Base-by-base conservation (phyloP, 2,113 vertebrate genomes). In the Speoplatyrhinus poulsoni region DNA sequence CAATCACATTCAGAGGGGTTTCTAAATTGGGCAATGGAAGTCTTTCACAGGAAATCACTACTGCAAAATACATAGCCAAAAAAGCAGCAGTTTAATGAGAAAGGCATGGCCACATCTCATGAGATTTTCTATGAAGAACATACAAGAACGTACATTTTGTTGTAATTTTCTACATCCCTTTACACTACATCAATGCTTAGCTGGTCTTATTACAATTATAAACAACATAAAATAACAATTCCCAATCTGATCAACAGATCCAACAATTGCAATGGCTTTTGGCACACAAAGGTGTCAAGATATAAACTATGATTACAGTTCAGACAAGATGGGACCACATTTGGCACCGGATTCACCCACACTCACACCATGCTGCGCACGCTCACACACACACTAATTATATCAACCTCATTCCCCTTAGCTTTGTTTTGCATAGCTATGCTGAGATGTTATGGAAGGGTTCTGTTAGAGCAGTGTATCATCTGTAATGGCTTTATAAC, bases 291-390 rank as follows among this genome's bases (percentile, higher is more conserved):
- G 63, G 50, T 46, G 33, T 65, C 49, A 49, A 33, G 32, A 41
- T 11, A 6, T 32, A 65, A 55, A 50, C 63, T 53, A 54, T 65
- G 19, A 65, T 53, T 65, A 60, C 58, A 60, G 19, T 32, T 13
- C 10, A 60, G 33, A 32, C 26, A 36, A 16, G 52, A 59, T 36
- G 15, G 26, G 26, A 33, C 58, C 12, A 60, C 32, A 60, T 36
- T 60, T 60, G 12, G 58, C 12, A 36, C 15, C 49, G 10, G 52
- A 54, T 54, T 54, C 13, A 54, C n/a, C 13, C 7, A 6, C 52
- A 54, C 52, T 54, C 52, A 16, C n/a, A 16, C 3, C n/a, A n/a
- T n/a, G 13, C 2, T n/a, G 6, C 2, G 26, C 26, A 26, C 26
- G 26, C 26, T 26, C 26, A 26, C 26, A 26, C 26, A 26, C 3